A percentile compares a stretch with the other conserved stretches of the same genome.
phyloP scores from a whole-genome alignment of 2,113 vertebrate species.

The Chloropsis cyanopogon region DNA sequence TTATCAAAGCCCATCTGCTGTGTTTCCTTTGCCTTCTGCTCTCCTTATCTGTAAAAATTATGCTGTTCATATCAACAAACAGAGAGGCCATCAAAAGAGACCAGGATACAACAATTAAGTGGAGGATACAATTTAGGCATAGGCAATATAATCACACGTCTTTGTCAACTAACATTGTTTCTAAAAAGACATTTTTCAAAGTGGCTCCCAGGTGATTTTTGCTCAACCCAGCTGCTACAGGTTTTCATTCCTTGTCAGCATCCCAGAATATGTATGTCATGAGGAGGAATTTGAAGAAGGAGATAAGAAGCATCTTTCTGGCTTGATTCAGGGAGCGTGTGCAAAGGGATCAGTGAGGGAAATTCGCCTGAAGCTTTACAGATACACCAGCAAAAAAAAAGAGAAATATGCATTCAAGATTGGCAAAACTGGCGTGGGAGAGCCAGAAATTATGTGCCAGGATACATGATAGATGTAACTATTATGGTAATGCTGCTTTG shows the following conservation, averaged over 20 bases:
- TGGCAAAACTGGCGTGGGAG: background rate
- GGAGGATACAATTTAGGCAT: background rate
- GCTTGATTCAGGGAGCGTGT: background rate
- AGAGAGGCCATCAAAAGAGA: background rate
- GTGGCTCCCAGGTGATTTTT: background rate
- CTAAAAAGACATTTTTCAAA: background rate
- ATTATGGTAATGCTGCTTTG: conserved; percentile 45
- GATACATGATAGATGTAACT: conserved; percentile 23
- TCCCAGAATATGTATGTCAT: background rate
- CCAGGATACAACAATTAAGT: background rate
- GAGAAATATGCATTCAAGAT: background rate
- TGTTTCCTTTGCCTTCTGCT: background rate
- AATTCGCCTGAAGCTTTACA: background rate
- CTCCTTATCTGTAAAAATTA: background rate
- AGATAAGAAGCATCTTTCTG: background rate
- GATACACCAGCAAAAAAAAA: background rate
- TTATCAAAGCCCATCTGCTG: background rate
- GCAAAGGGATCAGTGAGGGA: background rate
- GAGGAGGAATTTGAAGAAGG: background rate
- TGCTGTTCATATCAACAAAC: background rate
- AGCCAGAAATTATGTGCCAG: conserved; percentile 16
- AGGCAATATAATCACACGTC: background rate
- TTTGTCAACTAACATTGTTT: background rate
- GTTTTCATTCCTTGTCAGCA: background rate
- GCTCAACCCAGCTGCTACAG: background rate